These are phyloP conservation scores for Thymelicus sylvestris DNA, from an alignment of 2,888 invertebrate species.

Conservation along the genomic window DNA sequence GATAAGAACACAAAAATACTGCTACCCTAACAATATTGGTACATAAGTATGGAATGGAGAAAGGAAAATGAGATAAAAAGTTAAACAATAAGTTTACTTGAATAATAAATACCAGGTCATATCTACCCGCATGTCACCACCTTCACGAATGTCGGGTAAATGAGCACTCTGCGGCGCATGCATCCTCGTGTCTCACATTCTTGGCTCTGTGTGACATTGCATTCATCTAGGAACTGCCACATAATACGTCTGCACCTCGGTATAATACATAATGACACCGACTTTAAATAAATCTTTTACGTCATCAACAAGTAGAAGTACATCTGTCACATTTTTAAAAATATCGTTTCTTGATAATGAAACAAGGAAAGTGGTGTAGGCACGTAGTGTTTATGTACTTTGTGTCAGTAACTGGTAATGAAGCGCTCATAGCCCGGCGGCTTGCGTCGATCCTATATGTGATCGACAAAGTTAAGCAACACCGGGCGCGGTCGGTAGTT, in stretches of 20 bases:
- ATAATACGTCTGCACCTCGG: too few relatives aligned
- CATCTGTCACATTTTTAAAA: not conserved
- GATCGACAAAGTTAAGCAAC: too few relatives aligned
- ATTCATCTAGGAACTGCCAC: constrained; percentile 17
- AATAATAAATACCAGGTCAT: not conserved
- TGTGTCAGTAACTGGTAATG: too few relatives aligned
- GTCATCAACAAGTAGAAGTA: not conserved
- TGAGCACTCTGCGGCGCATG: constrained; percentile 2
- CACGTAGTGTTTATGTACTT: too few relatives aligned
- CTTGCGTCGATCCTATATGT: too few relatives aligned
- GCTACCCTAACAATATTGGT: too few relatives aligned
- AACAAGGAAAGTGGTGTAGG: too few relatives aligned
- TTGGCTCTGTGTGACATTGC: constrained; percentile 8
- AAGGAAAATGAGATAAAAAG: too few relatives aligned
- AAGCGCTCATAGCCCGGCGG: too few relatives aligned
- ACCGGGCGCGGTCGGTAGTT: too few relatives aligned
- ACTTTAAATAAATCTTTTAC: not conserved
- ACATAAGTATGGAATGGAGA: too few relatives aligned
- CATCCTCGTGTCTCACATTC: constrained; percentile 18
- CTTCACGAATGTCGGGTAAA: constrained; percentile 10
- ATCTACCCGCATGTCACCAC: constrained; percentile 8
- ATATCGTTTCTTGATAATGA: not conserved
- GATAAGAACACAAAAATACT: not conserved
- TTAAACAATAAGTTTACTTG: not conserved
- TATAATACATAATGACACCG: not conserved